Evolutionary conservation across 2,113 vertebrate genomes (phyloP), one percentile per base, ranked within the genome.

Genomic region (Brachyhypopomus occidentalis): DNA sequence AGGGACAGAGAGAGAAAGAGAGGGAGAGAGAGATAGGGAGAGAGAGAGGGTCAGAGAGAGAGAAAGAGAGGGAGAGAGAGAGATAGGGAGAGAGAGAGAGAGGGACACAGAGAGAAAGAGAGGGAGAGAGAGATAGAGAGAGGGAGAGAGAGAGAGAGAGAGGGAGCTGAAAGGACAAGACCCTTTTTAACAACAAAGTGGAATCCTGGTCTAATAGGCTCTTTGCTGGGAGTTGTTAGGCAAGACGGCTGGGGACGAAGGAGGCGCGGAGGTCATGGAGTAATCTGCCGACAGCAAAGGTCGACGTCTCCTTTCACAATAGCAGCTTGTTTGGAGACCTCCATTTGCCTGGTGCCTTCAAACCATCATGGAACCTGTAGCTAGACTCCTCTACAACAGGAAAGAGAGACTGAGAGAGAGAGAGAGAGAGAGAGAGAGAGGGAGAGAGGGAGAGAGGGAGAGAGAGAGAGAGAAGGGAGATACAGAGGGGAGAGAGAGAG

Each of bases 101-200:
- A 94, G 95, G n/a, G n/a, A n/a, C n/a, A n/a, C n/a, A 30, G 3
- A 30, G 30, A 30, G 95, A 95, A 73, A 25, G 74, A n/a, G 94
- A 95, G 95, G 94, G 94, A 94, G 95, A 27, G 95, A 94, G 30
- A 30, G 30, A 30, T 2, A 3, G 30, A n/a, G n/a, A n/a, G n/a
- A n/a, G n/a, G n/a, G n/a, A n/a, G n/a, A 30, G 30, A 30, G 3
- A 30, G 30, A 30, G 95, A 95, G 78, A 25, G 74, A n/a, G 94
- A 95, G 95, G 94, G 94, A 94, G 95, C 94, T 90, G 91, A 96
- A 96, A 96, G 95, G 95, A 96, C 94, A 90, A 94, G 94, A 95
- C 90, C 94, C 94, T 95, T 94, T 97, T 94, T 94, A 95, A 96
- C 94, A 95, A 95, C 94, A 94, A 94, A 95, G 94, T 96, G 94